Base-by-base conservation (phyloP, 1,140 invertebrate species). In the Drosophila rhopaloa region DNA sequence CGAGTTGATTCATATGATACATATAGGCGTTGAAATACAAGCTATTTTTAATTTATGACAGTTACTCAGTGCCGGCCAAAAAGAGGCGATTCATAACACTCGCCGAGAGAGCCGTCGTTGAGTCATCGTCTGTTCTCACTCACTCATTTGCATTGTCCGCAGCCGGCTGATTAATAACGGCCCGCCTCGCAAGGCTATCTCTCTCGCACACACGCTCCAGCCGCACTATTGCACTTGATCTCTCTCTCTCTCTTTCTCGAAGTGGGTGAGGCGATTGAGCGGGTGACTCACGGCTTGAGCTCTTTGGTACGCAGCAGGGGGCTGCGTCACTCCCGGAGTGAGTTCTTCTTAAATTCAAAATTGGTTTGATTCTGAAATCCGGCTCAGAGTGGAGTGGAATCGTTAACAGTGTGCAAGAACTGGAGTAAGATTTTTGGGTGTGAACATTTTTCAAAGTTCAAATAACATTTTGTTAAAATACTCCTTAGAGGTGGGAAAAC, bases 11-110 rank as follows among this genome's bases (percentile, higher is more conserved):
- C 24, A 24, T 24, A 24, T 24, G 24, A 24, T 40, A 78, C 56
- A 66, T 81, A 74, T 67, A 70, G 55, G 72, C 65, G 72, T 76
- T 61, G 46, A 86, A 88, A 72, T 62, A 62, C 63, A 63, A 63
- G 80, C 84, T 89, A 89, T 89, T 89, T 89, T 89, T 89, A 89
- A 90, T 90, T 72, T 89, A 89, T 89, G 84, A 89, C 81, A 58
- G 56, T 81, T 80, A 78, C 67, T 78, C 82, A 24, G 71, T 81
- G 81, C 83, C 79, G 79, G 75, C 82, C 79, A 74, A 79, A 65
- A 88, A 81, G 78, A 48, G 41, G 60, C 81, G 73, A 85, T 81
- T 85, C 81, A 85, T 85, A 86, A 77, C 70, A 84, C 80, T 89
- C 80, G 74, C 44, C 55, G 46, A 50, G 57, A 72, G 67, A 59